These are phyloP conservation scores for Microtus ochrogaster DNA, from an alignment of 2,113 vertebrate genomes.

Conservation along the genomic window DNA sequence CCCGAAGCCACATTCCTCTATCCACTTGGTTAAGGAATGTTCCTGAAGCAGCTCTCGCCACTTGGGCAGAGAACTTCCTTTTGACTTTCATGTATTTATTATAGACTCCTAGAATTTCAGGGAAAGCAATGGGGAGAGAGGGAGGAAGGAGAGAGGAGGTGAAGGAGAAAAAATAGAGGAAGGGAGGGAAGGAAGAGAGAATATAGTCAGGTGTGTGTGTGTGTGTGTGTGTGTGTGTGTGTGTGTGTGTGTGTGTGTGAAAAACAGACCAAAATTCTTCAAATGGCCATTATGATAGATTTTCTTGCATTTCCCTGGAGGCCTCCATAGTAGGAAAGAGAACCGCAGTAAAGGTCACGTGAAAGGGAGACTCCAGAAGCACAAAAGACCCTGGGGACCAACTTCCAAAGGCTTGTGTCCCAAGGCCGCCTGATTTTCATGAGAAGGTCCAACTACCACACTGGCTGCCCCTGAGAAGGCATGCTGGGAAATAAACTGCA, in stretches of 20 bases:
- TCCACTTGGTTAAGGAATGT: not conserved
- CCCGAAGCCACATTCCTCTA: not conserved
- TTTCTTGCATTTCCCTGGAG: conserved; percentile 38
- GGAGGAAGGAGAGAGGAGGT: not conserved
- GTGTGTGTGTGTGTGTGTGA: not conserved
- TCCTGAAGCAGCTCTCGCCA: not conserved
- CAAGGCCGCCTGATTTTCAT: not conserved
- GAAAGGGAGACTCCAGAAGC: not conserved
- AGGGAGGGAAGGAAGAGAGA: no score
- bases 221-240: no score
- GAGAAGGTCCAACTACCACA: not conserved
- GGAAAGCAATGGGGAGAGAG: not conserved
- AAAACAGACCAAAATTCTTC: conserved; percentile 22
- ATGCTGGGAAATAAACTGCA: not conserved
- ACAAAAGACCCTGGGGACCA: not conserved
- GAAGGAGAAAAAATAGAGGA: no score
- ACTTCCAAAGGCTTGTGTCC: not conserved
- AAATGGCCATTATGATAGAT: not conserved
- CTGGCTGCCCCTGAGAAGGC: not conserved
- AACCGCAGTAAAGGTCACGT: not conserved
- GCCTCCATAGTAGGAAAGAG: conserved; percentile 7
- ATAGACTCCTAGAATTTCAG: not conserved
- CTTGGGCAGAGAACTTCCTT: not conserved
- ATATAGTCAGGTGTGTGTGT: no score
- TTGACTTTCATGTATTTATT: not conserved